phyloP scores from a whole-genome alignment of 2,113 vertebrate species.

The Blennius ocellaris region DNA sequence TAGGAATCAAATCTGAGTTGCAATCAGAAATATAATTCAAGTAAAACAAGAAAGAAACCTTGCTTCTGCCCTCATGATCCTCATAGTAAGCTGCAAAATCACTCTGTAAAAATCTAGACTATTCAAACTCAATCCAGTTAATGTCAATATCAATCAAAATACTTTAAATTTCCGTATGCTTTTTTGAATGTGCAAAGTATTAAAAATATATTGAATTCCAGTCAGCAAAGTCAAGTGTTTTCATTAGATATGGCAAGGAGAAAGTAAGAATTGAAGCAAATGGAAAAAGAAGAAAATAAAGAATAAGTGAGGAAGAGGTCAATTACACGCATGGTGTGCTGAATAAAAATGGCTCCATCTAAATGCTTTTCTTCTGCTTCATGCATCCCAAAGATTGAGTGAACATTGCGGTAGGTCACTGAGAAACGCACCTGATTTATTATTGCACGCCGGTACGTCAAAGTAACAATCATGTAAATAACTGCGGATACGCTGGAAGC shows the following conservation, averaged over 20 bases:
- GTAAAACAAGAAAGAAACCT: not conserved
- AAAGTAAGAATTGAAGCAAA: conserved; percentile 4
- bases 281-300: not conserved
- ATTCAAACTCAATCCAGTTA: not conserved
- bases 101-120: too few relatives aligned
- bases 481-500: not conserved
- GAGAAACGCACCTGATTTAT: conserved; percentile 24
- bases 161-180: not conserved
- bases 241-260: conserved; percentile 7
- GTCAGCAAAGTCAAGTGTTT: conserved; percentile 4
- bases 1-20: not conserved
- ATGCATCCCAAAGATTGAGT: not conserved
- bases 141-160: not conserved
- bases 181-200: not conserved
- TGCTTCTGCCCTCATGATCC: not conserved
- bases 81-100: not conserved
- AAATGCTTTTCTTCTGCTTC: conserved; percentile 45
- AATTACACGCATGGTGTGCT: conserved; percentile 60
- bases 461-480: conserved; percentile 8
- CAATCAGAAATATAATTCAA: conserved; percentile 10
- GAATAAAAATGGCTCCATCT: conserved; percentile 52
- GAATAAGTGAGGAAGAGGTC: conserved; percentile 18
- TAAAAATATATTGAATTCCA: not conserved
- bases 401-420: conserved; percentile 12
- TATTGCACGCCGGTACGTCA: conserved; percentile 1